phyloP scores from a whole-genome alignment of 2,888 invertebrate genomes.

The Campoplex capitator region DNA sequence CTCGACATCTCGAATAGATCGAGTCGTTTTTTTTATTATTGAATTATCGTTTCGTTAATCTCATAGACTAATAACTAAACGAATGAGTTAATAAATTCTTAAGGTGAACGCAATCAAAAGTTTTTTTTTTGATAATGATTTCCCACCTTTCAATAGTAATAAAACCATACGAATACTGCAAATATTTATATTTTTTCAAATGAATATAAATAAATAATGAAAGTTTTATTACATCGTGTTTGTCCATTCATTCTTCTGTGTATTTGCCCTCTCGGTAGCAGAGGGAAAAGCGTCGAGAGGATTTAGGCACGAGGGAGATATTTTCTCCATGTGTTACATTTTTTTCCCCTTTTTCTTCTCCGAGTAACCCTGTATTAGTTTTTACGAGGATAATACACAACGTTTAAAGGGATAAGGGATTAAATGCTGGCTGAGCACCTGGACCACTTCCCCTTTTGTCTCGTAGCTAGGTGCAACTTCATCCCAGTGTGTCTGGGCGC shows the following conservation, averaged over 20 bases:
- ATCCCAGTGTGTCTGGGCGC: conserved; percentile 65
- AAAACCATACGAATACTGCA: not conserved
- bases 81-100: not conserved
- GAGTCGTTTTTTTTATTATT: not conserved
- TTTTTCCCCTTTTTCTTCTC: conserved; percentile 44
- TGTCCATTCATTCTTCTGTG: not conserved
- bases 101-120: not conserved
- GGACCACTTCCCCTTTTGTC: conserved; percentile 70
- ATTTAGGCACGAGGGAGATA: conserved; percentile 62
- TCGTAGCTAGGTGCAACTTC: conserved; percentile 57
- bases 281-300: conserved; percentile 67
- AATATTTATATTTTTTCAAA: not conserved
- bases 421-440: conserved; percentile 80
- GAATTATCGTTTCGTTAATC: not conserved
- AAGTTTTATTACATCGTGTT: not conserved
- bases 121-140: not conserved
- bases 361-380: conserved; percentile 82
- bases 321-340: conserved; percentile 34
- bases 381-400: conserved; percentile 85
- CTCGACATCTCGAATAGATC: not conserved
- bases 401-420: conserved; percentile 84
- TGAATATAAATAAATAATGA: not conserved
- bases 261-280: conserved; percentile 19
- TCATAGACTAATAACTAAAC: not conserved
- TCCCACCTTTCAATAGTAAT: not conserved